Conservation (phyloP, 2,888 invertebrate species). For the Sarcophaga subvicina region DNA sequence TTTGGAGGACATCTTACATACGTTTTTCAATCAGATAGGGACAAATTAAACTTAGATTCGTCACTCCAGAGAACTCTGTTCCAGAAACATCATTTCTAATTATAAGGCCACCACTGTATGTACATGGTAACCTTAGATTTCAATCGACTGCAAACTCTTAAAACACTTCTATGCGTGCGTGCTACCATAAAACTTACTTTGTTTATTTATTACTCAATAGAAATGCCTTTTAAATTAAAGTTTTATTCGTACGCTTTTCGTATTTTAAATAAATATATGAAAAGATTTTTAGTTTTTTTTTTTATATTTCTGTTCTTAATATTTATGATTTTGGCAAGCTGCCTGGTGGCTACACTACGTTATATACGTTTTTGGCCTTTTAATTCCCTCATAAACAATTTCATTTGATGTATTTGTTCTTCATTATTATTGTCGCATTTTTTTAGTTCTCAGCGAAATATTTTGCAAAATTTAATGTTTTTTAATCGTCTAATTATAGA, state of each 20-base stretch:
- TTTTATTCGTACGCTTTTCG: constrained; percentile 43
- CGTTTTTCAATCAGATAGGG: too few relatives aligned
- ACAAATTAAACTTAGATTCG: too few relatives aligned
- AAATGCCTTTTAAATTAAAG: constrained; percentile 46
- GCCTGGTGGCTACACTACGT: constrained; percentile 22
- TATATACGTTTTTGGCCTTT: constrained; percentile 11
- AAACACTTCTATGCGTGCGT: too few relatives aligned
- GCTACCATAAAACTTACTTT: neutral
- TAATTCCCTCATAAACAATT: constrained; percentile 26
- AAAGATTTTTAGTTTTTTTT: neutral
- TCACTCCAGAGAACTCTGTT: too few relatives aligned
- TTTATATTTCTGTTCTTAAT: neutral
- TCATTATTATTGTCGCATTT: constrained; percentile 49
- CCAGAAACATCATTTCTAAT: too few relatives aligned
- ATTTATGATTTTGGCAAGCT: constrained; percentile 40
- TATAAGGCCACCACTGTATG: too few relatives aligned
- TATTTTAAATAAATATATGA: constrained; percentile 42
- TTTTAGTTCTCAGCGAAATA: constrained; percentile 27
- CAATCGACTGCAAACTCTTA: too few relatives aligned
- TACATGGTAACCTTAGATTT: too few relatives aligned
- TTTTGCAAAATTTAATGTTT: constrained; percentile 19
- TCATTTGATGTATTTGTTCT: constrained; percentile 37
- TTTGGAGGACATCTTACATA: too few relatives aligned
- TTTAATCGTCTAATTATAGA: constrained; percentile 30
- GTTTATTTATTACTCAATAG: constrained; percentile 43